These are phyloP conservation scores for Malaclemys terrapin DNA, from an alignment of 2,113 vertebrate species.

Conservation along the genomic window DNA sequence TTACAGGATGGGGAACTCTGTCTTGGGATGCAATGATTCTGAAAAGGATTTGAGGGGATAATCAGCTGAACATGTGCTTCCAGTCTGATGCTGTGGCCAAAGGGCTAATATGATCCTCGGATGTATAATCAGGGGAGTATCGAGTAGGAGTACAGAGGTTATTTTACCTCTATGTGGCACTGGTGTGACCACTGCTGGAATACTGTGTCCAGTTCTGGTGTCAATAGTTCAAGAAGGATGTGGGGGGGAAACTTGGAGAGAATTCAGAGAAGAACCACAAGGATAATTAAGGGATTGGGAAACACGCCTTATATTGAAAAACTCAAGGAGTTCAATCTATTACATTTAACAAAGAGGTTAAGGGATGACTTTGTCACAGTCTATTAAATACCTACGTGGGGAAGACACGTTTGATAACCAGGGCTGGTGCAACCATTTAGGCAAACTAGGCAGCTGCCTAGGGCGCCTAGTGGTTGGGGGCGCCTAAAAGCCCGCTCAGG, in stretches of 20 bases:
- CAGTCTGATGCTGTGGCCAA: rapidly evolving
- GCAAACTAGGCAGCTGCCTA: no score
- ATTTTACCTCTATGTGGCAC: not conserved
- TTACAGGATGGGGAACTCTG: rapidly evolving
- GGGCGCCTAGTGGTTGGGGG: no score
- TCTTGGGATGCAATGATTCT: not conserved
- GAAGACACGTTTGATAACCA: not conserved
- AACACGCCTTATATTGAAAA: not conserved
- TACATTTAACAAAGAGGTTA: not conserved
- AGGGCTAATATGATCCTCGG: not conserved
- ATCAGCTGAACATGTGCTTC: rapidly evolving
- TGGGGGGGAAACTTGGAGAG: not conserved
- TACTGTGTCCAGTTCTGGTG: rapidly evolving
- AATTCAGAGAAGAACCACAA: not conserved
- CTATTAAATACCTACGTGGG: not conserved
- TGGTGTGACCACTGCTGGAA: not conserved
- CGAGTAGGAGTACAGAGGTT: not conserved
- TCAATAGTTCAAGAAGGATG: not conserved
- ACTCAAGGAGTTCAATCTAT: not conserved
- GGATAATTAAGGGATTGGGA: not conserved
- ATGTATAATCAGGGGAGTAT: not conserved
- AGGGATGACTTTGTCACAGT: not conserved
- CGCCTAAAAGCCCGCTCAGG: no score
- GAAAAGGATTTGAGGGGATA: rapidly evolving
- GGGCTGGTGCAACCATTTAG: no score